A percentile compares a stretch with the other conserved stretches of the same genome.
Conservation (phyloP, 2,888 invertebrate species). For the Stictocephala bisonia region DNA sequence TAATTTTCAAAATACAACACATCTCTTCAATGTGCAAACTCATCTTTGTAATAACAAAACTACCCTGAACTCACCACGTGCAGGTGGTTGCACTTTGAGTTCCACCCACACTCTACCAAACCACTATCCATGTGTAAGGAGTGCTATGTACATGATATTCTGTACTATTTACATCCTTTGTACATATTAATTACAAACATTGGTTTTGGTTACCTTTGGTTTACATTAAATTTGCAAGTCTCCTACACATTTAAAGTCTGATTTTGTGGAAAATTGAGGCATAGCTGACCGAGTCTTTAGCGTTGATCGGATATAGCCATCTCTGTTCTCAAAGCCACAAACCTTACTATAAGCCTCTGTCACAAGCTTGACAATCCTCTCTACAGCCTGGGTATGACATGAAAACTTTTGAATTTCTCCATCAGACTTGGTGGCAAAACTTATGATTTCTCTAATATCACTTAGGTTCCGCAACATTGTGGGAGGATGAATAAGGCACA, state of each 20-base stretch:
- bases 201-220: neutral
- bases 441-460: slow-evolving; percentile 14
- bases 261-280: neutral
- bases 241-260: neutral
- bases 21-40: no score
- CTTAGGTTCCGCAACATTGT: slow-evolving; percentile 36
- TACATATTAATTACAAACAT: neutral
- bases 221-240: neutral
- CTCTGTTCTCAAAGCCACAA: slow-evolving; percentile 15
- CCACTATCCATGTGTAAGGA: neutral
- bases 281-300: slow-evolving; percentile 18
- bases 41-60: slow-evolving; percentile 7
- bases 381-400: slow-evolving; percentile 51
- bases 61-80: no score
- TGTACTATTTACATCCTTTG: neutral
- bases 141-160: neutral
- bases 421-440: neutral
- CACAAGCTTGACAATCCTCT: slow-evolving; percentile 43
- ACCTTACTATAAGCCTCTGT: slow-evolving; percentile 38
- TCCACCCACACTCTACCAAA: neutral
- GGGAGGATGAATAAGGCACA: slow-evolving; percentile 2
- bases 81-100: slow-evolving; percentile 29
- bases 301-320: slow-evolving; percentile 31
- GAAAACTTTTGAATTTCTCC: slow-evolving; percentile 43
- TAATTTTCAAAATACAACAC: neutral